A percentile compares a stretch with the other conserved stretches of the same genome.
Conservation (phyloP, 2,797 vertebrate species). For the Cygnus olor region DNA sequence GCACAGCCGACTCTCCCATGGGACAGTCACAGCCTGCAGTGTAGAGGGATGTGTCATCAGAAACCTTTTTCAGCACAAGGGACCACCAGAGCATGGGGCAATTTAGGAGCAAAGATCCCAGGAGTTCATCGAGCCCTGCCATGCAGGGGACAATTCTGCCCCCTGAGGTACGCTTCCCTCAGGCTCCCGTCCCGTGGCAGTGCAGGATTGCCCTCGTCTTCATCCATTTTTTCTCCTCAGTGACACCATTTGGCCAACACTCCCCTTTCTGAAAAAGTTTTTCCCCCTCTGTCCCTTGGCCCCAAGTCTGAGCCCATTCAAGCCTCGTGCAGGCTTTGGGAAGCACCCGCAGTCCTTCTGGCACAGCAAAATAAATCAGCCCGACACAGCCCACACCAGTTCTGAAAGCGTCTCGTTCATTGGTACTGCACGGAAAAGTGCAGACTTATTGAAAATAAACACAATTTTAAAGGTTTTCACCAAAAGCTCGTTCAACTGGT, state of each 20-base stretch:
- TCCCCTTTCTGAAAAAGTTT: background rate
- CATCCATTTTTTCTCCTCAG: background rate
- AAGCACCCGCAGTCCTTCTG: background rate
- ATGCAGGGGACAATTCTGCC: background rate
- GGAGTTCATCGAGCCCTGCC: background rate
- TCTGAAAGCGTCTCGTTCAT: background rate
- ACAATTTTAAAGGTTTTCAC: background rate
- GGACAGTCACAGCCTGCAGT: background rate
- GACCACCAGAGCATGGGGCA: background rate
- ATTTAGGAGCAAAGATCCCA: background rate
- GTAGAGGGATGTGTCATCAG: background rate
- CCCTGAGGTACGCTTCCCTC: background rate
- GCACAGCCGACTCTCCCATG: fast-evolving
- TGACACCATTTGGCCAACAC: background rate
- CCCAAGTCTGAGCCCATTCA: background rate
- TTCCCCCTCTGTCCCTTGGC: background rate
- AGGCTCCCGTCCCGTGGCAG: fast-evolving
- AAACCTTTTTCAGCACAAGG: background rate
- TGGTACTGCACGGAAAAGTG: background rate
- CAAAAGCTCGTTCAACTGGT: background rate
- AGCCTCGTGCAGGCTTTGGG: background rate
- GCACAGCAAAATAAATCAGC: background rate
- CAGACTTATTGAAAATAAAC: background rate
- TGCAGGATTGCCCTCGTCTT: background rate
- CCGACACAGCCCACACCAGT: background rate